Percentiles rank a stretch among this genome's conserved stretches.
Evolutionary conservation across 1,140 invertebrate species (phyloP).

Genomic region (Trachymyrmex septentrionalis): DNA sequence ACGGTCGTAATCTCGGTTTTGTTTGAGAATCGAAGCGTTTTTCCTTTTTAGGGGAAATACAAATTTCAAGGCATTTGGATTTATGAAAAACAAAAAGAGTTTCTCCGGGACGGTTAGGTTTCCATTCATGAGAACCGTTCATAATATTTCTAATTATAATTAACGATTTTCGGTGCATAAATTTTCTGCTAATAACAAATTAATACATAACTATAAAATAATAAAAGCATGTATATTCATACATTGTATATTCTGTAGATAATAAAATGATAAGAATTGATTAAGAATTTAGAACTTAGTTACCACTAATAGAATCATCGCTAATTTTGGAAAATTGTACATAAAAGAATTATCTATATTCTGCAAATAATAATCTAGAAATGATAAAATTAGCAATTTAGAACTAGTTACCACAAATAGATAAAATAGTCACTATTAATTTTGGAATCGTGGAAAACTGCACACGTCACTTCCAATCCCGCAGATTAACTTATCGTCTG

Average conservation of each 20-base stretch:
- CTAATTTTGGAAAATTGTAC: no score
- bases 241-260: no score
- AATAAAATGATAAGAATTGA: no score
- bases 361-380: background rate
- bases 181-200: background rate
- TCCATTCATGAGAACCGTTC: background rate
- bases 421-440: background rate
- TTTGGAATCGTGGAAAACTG: background rate
- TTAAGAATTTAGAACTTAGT: no score
- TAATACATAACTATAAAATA: no score
- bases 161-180: background rate
- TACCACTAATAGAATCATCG: no score
- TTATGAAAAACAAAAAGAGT: slow-evolving; percentile 31
- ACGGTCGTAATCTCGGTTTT: slow-evolving; percentile 28
- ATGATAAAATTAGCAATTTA: background rate
- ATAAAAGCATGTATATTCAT: no score
- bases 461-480: slow-evolving; percentile 20
- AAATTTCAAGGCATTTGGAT: background rate
- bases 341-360: background rate
- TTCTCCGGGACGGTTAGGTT: background rate
- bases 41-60: background rate
- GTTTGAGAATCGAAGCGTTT: background rate
- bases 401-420: background rate
- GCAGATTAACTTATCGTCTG: slow-evolving; percentile 28
- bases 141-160: background rate